Evolutionary conservation across 2,888 invertebrate genomes (phyloP), one percentile per base, ranked within the genome.

Genomic region (Polydrusus tereticollis): DNA sequence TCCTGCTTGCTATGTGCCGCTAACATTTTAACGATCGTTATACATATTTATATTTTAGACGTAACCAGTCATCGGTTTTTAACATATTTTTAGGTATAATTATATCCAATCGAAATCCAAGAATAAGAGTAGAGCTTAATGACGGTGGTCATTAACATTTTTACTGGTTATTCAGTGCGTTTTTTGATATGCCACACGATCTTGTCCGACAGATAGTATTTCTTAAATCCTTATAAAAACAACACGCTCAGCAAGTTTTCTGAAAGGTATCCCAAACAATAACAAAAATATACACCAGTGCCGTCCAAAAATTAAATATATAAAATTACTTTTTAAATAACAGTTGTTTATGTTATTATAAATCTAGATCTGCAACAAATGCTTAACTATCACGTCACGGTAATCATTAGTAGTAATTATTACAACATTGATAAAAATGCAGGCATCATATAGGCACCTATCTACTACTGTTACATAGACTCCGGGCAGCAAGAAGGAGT

Each of bases 191-290:
- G 58, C 47, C 26, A 64, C 58, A 63, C 55, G 59, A 65, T 70
- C 65, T 65, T 50, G 70, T 52, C 59, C 55, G 71, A 3, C 66
- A 66, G 71, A 71, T 71, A 71, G 71, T 71, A 66, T 71, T 71
- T 71, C 71, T 71, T 71, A 65, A 71, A 71, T 66, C 71, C 71
- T n/a, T 71, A 71, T 71, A 71, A 71, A 60, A 71, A 71, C 62
- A 71, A 71, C 71, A 71, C 50, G 66, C 66, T 71, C 36, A 43
- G 45, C 71, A 65, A 71, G 66, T 71, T 65, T 66, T 62, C 65
- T 71, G 60, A 66, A 66, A 70, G 70, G 70, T 58, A 70, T 70
- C 64, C 60, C 66, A 71, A 66, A 71, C 70, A 70, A 70, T 70
- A 70, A 65, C 70, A 70, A 70, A 64, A 70, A 64, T 69, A 69